These are phyloP conservation scores for Leucopternis melanops DNA, from an alignment of 2,113 vertebrate species.

Conservation along the genomic window DNA sequence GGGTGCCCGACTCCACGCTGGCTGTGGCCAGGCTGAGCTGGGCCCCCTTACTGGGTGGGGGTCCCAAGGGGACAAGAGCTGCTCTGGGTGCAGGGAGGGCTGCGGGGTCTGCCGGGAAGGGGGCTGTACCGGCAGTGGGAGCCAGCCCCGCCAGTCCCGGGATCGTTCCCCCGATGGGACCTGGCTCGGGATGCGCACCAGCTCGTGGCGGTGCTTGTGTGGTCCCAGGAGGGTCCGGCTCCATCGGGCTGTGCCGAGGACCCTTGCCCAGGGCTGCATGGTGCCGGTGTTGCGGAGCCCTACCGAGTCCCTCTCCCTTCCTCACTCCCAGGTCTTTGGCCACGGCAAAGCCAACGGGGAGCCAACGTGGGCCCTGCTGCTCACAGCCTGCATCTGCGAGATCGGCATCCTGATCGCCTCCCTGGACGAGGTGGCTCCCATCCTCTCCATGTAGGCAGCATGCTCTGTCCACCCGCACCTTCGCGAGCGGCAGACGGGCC, in stretches of 20 bases:
- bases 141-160: neutral
- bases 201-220: fast-evolving
- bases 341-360: slow-evolving; percentile 97
- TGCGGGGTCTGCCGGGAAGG: fast-evolving
- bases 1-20: fast-evolving
- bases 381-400: slow-evolving; percentile 96
- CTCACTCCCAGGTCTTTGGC: slow-evolving; percentile 83
- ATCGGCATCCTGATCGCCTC: slow-evolving; percentile 97
- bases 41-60: neutral
- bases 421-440: slow-evolving; percentile 92
- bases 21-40: neutral
- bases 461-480: neutral
- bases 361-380: slow-evolving; percentile 94
- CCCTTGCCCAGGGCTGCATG: fast-evolving
- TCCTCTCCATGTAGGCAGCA: slow-evolving; percentile 92
- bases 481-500: neutral
- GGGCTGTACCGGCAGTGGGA: neutral
- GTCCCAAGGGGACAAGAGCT: neutral
- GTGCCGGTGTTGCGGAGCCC: fast-evolving
- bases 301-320: fast-evolving
- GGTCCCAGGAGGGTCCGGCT: neutral
- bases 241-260: fast-evolving
- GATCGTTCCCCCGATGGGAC: neutral
- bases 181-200: neutral
- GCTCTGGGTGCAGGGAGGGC: neutral